Base-by-base conservation (phyloP, 2,888 invertebrate species). In the Eupithecia abbreviata region DNA sequence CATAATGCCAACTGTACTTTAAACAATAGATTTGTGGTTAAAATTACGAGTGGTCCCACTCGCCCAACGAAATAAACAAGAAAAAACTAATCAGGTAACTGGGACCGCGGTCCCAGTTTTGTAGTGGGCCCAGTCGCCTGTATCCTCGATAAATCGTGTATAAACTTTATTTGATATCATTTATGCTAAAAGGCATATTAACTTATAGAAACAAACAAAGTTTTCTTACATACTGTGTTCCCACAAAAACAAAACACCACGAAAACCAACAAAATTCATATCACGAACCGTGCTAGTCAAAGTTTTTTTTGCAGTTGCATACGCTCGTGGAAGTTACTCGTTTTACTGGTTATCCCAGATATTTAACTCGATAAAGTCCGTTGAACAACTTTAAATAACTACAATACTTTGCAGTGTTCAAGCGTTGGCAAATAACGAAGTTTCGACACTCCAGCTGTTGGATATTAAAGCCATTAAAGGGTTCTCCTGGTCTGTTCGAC, bases 361-460 rank as follows among this genome's bases (percentile, higher is more conserved):
- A 82, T 82, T 82, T 81, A 80, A 81, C 80, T 80, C 76, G 79
- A 80, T 82, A 80, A 80, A 81, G 80, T 81, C 77, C 78, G 77
- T 77, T 77, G 78, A 41, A 62, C 73, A 80, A 82, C 79, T 80
- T 79, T 75, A 80, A 81, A 77, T 72, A 75, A 79, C 78, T 79
- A 79, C 77, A 81, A 77, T 80, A 76, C 77, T 79, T 77, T 76
- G 58, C 74, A 51, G 70, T 75, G 77, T 77, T 72, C 51, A 74
- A 76, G 47, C 74, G 65, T 72, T 75, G 71, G 41, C 49, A 62
- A 66, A 70, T 70, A n/a, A 69, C 69, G 69, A 69, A 69, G 69
- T 69, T 45, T 71, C 58, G 71, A 69, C 69, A 47, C 58, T 55
- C 18, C 71, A 55, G 71, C 55, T 58, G 43, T 71, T 62, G 58